These are phyloP conservation scores for Busseola fusca DNA, from an alignment of 2,888 invertebrate genomes.

Conservation along the genomic window DNA sequence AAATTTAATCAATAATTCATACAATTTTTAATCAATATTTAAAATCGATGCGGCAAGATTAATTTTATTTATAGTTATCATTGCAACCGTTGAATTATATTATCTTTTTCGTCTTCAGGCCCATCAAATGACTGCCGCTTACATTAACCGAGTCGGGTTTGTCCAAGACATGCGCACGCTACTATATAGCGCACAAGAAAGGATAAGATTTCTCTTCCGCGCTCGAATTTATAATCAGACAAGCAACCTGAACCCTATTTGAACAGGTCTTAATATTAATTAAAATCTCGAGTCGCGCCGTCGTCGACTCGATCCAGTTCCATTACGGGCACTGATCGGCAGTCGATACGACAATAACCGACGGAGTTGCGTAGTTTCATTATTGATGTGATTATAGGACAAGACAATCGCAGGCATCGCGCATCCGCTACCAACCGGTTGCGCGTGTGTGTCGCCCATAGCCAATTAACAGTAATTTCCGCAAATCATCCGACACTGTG, in stretches of 20 bases:
- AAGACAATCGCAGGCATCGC: slow-evolving; percentile 48
- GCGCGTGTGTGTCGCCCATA: slow-evolving; percentile 59
- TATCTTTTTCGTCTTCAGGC: slow-evolving; percentile 9
- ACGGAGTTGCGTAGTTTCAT: slow-evolving; percentile 39
- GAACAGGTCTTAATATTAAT: slow-evolving; percentile 60
- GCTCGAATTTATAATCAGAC: slow-evolving; percentile 52
- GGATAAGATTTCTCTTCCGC: slow-evolving; percentile 33
- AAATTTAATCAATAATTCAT: slow-evolving; percentile 40
- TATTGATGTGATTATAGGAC: slow-evolving; percentile 49
- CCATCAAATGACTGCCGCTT: slow-evolving; percentile 18
- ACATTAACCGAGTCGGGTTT: slow-evolving; percentile 18
- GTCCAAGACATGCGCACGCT: slow-evolving; percentile 8
- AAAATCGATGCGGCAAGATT: slow-evolving; percentile 9
- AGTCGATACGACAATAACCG: slow-evolving; percentile 48
- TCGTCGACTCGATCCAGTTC: slow-evolving; percentile 44
- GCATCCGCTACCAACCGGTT: slow-evolving; percentile 54
- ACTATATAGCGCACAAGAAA: slow-evolving; percentile 17
- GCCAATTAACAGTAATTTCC: slow-evolving; percentile 73
- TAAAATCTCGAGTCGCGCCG: slow-evolving; percentile 52
- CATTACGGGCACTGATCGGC: slow-evolving; percentile 45
- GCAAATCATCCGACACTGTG: slow-evolving; percentile 63
- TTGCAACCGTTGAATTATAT: neutral
- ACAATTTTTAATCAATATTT: slow-evolving; percentile 49
- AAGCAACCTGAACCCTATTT: slow-evolving; percentile 51
- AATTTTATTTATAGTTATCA: slow-evolving; percentile 22